These are phyloP conservation scores for Sceloporus tristichus DNA, from an alignment of 2,113 vertebrate genomes.

Conservation along the genomic window DNA sequence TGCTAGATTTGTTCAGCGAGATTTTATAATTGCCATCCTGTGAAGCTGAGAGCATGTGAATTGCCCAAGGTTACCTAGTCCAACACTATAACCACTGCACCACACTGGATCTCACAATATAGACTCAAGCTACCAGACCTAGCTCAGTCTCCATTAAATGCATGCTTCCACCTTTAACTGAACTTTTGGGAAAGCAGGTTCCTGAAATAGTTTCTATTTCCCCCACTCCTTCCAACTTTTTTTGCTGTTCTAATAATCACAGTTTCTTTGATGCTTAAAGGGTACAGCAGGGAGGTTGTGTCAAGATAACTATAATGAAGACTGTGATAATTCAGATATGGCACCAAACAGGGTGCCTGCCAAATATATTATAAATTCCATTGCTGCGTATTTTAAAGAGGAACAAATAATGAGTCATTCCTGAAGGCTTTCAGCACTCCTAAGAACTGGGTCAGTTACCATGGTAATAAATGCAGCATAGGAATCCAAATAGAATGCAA, in stretches of 20 bases:
- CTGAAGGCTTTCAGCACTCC: not conserved
- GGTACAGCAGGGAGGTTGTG: not conserved
- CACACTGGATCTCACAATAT: not conserved
- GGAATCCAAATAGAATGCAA: conserved; percentile 36
- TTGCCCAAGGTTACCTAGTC: too few relatives aligned
- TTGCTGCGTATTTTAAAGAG: conserved; percentile 26
- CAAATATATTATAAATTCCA: conserved; percentile 15
- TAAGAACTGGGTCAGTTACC: conserved; percentile 28
- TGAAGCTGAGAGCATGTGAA: too few relatives aligned
- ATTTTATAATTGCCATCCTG: too few relatives aligned
- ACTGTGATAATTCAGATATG: not conserved
- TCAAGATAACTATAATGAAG: not conserved
- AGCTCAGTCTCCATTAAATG: not conserved
- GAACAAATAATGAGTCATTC: not conserved
- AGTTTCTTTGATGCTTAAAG: not conserved
- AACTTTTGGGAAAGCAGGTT: too few relatives aligned
- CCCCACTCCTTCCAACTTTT: not conserved
- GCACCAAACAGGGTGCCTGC: not conserved
- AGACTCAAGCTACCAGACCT: too few relatives aligned
- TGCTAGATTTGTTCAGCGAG: too few relatives aligned
- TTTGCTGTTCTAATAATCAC: not conserved
- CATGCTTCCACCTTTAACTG: not conserved
- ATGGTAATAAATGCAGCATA: conserved; percentile 33
- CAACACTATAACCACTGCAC: too few relatives aligned
- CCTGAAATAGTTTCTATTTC: not conserved